Evolutionary conservation across 2,797 vertebrate genomes (phyloP).

Genomic region (Falco columbarius): DNA sequence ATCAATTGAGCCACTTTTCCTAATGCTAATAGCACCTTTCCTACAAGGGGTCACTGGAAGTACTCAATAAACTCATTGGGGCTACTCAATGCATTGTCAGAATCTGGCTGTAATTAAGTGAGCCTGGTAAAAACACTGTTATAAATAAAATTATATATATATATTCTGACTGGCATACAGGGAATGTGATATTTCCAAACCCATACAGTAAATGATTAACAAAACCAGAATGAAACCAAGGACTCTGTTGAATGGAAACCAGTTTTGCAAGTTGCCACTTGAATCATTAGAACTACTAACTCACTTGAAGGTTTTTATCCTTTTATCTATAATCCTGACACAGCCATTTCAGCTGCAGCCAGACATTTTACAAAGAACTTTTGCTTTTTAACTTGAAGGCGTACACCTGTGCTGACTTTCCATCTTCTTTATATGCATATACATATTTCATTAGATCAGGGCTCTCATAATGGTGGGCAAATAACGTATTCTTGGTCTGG

Average conservation of each 20-base stretch:
- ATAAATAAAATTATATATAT: background rate
- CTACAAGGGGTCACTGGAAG: conserved; percentile 6
- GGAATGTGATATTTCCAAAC: background rate
- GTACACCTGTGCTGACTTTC: conserved; percentile 5
- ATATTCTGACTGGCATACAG: background rate
- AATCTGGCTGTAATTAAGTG: conserved; percentile 5
- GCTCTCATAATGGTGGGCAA: conserved; percentile 28
- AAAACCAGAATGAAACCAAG: background rate
- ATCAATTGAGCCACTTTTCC: conserved; percentile 25
- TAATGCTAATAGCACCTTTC: conserved; percentile 7
- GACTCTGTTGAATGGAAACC: background rate
- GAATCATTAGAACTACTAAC: background rate
- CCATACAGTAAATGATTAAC: background rate
- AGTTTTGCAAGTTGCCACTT: background rate
- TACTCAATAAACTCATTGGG: conserved; percentile 28
- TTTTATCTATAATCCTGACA: background rate
- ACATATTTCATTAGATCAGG: conserved; percentile 2
- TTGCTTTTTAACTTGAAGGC: background rate
- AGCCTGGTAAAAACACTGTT: background rate
- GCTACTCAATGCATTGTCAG: background rate
- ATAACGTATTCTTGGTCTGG: background rate
- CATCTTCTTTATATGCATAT: background rate
- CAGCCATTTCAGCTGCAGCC: background rate
- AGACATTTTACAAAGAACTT: conserved; percentile 1
- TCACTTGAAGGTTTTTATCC: background rate